Percentiles rank a stretch among this genome's conserved stretches.
These are phyloP conservation scores for Athalia circularis DNA, from an alignment of 2,888 invertebrate species.

Conservation along the genomic window DNA sequence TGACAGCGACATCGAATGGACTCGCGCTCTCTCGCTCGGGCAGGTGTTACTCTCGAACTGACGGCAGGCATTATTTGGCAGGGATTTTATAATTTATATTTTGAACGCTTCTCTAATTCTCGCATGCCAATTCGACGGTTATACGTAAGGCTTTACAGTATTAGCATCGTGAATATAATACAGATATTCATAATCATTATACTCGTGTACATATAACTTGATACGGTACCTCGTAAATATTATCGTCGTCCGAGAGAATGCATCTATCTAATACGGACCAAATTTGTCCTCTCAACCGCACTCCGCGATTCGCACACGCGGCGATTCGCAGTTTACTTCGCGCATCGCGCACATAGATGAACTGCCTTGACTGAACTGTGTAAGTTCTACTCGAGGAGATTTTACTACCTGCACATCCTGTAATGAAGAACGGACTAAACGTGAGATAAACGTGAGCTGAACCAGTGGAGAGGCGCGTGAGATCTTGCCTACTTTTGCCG, in stretches of 20 bases:
- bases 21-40: too few relatives aligned
- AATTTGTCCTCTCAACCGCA: too few relatives aligned
- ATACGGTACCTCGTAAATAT: too few relatives aligned
- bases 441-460: too few relatives aligned
- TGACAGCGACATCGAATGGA: too few relatives aligned
- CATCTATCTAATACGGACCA: too few relatives aligned
- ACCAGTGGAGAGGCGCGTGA: neutral
- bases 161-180: too few relatives aligned
- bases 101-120: neutral
- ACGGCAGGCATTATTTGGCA: neutral
- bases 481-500: conserved; percentile 35
- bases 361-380: neutral
- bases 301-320: conserved; percentile 17
- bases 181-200: too few relatives aligned
- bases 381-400: too few relatives aligned
- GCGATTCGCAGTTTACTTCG: conserved; percentile 12
- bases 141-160: neutral
- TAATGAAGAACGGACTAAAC: too few relatives aligned
- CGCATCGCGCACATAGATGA: conserved; percentile 22
- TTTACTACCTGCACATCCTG: neutral
- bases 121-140: neutral
- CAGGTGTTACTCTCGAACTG: neutral
- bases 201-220: too few relatives aligned
- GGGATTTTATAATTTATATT: neutral
- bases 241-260: too few relatives aligned